Percentiles rank a stretch among this genome's conserved stretches.
Evolutionary conservation across 2,797 vertebrate species (phyloP).

Genomic region (Myotis vivesi): DNA sequence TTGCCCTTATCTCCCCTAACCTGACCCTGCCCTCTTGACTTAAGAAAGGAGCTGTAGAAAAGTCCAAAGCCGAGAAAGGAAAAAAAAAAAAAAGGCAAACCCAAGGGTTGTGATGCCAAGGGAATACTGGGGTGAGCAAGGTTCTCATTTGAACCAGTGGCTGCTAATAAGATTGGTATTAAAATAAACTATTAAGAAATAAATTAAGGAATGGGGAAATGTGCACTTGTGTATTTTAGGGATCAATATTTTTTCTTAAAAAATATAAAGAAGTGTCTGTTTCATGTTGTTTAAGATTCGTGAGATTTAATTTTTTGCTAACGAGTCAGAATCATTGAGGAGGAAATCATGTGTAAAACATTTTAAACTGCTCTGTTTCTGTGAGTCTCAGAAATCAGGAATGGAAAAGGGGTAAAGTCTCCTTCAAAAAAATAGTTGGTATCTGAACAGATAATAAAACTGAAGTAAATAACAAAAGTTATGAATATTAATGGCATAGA

Average conservation of each 20-base stretch:
- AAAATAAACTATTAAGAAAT: slow-evolving; percentile 34
- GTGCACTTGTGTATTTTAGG: not conserved
- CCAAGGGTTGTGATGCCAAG: not conserved
- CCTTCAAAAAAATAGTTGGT: not conserved
- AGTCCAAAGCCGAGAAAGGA: not conserved
- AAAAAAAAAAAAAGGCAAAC: not conserved
- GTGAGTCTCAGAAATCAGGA: not conserved
- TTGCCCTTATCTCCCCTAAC: not conserved
- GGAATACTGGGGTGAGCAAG: not conserved
- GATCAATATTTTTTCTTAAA: not conserved
- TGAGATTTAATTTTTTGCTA: not conserved
- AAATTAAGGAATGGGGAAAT: slow-evolving; percentile 9
- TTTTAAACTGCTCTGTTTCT: slow-evolving; percentile 21
- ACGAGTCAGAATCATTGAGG: not conserved
- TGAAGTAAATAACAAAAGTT: slow-evolving; percentile 2
- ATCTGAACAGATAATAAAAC: slow-evolving; percentile 23
- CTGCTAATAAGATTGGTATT: not conserved
- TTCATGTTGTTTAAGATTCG: not conserved
- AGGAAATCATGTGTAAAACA: not conserved
- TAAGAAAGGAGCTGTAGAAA: slow-evolving; percentile 23
- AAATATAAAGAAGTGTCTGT: not conserved
- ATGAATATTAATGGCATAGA: not conserved
- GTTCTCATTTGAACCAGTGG: not conserved
- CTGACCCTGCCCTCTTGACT: not conserved
- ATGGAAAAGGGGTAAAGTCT: not conserved